Evolutionary conservation across 2,797 vertebrate species (phyloP).

Genomic region (Phyllotis vaccarum): DNA sequence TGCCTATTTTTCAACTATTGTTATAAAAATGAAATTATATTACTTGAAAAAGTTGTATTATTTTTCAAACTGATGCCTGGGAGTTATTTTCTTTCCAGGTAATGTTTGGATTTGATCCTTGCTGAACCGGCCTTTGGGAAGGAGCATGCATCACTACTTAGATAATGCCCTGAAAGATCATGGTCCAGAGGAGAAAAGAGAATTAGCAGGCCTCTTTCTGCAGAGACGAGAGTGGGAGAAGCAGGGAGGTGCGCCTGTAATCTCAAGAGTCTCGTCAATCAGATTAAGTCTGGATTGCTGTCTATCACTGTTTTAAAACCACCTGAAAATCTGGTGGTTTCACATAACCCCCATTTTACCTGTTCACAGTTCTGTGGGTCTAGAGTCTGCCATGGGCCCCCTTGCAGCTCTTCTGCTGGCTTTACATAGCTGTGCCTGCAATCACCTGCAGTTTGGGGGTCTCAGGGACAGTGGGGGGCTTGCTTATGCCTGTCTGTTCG

Average conservation of each 20-base stretch:
- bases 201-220: background rate
- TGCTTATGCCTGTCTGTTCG: background rate
- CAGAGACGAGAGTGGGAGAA: background rate
- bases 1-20: background rate
- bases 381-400: background rate
- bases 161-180: background rate
- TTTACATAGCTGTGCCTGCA: background rate
- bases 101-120: background rate
- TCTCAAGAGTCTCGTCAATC: background rate
- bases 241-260: background rate
- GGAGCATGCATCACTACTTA: background rate
- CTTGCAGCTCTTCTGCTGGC: background rate
- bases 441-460: background rate
- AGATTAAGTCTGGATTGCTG: background rate
- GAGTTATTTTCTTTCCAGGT: background rate
- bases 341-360: background rate
- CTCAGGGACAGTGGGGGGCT: background rate
- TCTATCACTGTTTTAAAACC: background rate
- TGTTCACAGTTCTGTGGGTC: background rate
- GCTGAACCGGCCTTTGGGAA: background rate
- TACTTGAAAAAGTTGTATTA: background rate
- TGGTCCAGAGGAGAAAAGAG: background rate
- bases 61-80: background rate
- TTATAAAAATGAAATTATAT: background rate
- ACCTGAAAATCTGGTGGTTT: background rate